A percentile compares a stretch with the other conserved stretches of the same genome.
Evolutionary conservation across 2,113 vertebrate species (phyloP).

Genomic region (Eulemur rufifrons): DNA sequence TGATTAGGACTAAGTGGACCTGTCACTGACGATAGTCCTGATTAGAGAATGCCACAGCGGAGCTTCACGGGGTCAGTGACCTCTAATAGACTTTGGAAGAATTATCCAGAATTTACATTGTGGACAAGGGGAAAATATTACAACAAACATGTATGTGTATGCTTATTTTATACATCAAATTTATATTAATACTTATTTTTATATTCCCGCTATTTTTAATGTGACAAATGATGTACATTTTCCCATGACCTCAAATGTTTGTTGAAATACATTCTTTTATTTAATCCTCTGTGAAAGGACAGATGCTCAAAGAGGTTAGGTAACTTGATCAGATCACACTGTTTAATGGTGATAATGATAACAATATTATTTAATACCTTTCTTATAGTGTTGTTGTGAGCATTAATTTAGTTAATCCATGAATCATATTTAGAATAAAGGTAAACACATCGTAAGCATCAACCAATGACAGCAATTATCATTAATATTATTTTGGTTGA

Average conservation of each 20-base stretch:
- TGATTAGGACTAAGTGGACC: neutral
- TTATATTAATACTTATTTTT: neutral
- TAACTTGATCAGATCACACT: neutral
- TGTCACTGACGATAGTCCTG: neutral
- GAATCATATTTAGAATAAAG: neutral
- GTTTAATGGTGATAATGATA: neutral
- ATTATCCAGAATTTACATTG: neutral
- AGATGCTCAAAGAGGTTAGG: neutral
- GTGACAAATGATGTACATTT: neutral
- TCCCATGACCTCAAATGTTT: neutral
- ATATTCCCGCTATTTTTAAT: neutral
- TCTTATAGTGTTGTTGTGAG: neutral
- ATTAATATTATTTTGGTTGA: neutral
- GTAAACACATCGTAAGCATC: neutral
- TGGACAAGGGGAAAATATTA: neutral
- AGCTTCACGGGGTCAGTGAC: neutral
- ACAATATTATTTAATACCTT: neutral
- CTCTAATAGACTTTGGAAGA: neutral
- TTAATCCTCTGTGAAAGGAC: neutral
- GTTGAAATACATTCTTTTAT: neutral
- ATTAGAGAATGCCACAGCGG: accelerated
- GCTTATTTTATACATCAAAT: neutral
- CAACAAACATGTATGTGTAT: neutral
- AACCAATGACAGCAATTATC: neutral
- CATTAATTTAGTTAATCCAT: neutral